These are phyloP conservation scores for Ochotona curzoniae DNA, from an alignment of 2,113 vertebrate genomes.

Conservation along the genomic window DNA sequence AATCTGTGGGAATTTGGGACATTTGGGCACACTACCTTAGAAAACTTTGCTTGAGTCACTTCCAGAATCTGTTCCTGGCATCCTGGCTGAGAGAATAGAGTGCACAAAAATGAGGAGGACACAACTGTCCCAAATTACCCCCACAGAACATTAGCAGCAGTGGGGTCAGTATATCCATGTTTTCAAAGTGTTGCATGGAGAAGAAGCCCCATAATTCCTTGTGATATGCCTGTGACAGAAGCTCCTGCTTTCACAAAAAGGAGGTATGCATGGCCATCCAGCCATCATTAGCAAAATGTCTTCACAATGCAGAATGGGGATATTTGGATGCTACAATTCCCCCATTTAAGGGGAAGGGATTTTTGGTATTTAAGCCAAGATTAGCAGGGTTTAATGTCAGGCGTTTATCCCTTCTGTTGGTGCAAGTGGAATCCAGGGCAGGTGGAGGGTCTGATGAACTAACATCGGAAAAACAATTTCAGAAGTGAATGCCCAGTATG, in stretches of 20 bases:
- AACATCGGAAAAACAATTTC: not conserved
- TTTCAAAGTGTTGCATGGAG: not conserved
- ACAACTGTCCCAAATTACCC: not conserved
- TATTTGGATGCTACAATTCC: not conserved
- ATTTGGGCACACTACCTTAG: not conserved
- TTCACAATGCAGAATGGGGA: not conserved
- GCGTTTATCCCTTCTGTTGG: conserved; percentile 50
- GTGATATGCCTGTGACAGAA: not conserved
- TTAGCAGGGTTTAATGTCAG: conserved; percentile 55
- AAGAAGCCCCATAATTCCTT: not conserved
- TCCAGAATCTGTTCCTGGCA: not conserved
- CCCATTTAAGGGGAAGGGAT: conserved; percentile 23
- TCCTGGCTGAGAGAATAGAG: not conserved
- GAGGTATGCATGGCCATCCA: not conserved
- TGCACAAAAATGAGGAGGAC: not conserved
- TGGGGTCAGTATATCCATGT: conserved; percentile 42
- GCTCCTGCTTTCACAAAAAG: not conserved
- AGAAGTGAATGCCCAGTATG: not conserved
- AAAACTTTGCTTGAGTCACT: not conserved
- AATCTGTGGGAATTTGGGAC: conserved; percentile 39
- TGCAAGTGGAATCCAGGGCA: not conserved
- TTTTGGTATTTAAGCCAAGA: conserved; percentile 58
- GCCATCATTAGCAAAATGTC: not conserved
- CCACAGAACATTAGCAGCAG: not conserved
- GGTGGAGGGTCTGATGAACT: not conserved